phyloP scores from a whole-genome alignment of 2,113 vertebrate species.

The Ammodytes dubius region DNA sequence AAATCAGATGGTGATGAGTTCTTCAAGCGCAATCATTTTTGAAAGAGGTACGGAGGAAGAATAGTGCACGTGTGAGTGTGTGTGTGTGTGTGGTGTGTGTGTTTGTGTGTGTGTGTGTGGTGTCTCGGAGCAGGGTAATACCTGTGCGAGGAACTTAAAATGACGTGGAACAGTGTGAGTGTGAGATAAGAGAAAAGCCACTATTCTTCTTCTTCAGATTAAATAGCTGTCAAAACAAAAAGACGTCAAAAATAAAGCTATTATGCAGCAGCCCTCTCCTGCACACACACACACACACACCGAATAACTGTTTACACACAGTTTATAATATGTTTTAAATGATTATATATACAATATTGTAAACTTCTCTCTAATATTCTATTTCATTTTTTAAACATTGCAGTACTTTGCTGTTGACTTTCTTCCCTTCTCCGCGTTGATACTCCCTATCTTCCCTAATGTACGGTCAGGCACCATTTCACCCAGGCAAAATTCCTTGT shows the following conservation, averaged over 20 bases:
- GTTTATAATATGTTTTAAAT: no score
- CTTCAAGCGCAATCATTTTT: not conserved
- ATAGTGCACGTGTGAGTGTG: not conserved
- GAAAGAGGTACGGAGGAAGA: not conserved
- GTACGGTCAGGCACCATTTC: no score
- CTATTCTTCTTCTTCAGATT: slow-evolving; percentile 14
- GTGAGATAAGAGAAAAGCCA: not conserved
- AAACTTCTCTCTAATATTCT: no score
- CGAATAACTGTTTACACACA: no score
- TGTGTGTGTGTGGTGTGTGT: not conserved
- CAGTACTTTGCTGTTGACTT: no score
- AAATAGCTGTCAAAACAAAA: slow-evolving; percentile 6
- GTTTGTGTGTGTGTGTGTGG: not conserved
- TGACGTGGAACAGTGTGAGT: not conserved
- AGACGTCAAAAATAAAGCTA: not conserved
- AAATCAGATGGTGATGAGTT: not conserved
- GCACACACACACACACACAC: no score
- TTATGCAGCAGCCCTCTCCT: not conserved
- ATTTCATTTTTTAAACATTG: no score
- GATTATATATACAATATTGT: no score
- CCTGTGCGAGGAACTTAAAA: not conserved
- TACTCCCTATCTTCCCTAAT: no score
- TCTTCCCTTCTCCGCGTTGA: no score
- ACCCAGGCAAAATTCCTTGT: no score
- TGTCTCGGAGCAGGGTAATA: not conserved